phyloP scores from a whole-genome alignment of 2,113 vertebrate species.

The Rynchops niger region DNA sequence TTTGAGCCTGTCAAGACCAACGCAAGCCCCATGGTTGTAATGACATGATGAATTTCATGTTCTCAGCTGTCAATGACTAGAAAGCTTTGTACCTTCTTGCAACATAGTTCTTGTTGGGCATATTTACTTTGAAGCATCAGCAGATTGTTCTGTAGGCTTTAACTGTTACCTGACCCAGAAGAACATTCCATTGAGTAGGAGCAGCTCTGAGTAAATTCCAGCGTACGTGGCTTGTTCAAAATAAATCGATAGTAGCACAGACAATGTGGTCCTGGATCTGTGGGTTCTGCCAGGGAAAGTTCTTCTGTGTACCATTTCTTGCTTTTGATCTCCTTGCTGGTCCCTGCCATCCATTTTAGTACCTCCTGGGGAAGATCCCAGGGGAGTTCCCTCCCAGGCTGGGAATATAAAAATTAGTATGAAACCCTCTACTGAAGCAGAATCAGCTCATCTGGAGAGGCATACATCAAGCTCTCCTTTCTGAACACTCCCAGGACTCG shows the following conservation, averaged over 20 bases:
- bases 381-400: not conserved
- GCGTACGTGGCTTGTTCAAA: not conserved
- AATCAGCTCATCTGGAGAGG: not conserved
- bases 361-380: not conserved
- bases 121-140: not conserved
- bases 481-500: not conserved
- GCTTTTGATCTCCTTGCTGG: not conserved
- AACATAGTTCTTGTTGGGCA: not conserved
- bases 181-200: not conserved
- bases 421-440: not conserved
- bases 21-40: not conserved
- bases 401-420: not conserved
- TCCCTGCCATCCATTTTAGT: not conserved
- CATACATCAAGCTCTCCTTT: not conserved
- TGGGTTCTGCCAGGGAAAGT: not conserved
- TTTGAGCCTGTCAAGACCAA: not conserved
- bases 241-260: accelerated
- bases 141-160: not conserved
- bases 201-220: not conserved
- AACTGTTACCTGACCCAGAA: not conserved
- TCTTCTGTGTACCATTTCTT: not conserved
- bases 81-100: not conserved
- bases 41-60: not conserved
- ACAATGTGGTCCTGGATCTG: not conserved
- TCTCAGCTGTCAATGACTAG: not conserved